Percentiles rank a stretch among this genome's conserved stretches.
Evolutionary conservation across 2,113 vertebrate species (phyloP).

Genomic region (Gulo gulo): DNA sequence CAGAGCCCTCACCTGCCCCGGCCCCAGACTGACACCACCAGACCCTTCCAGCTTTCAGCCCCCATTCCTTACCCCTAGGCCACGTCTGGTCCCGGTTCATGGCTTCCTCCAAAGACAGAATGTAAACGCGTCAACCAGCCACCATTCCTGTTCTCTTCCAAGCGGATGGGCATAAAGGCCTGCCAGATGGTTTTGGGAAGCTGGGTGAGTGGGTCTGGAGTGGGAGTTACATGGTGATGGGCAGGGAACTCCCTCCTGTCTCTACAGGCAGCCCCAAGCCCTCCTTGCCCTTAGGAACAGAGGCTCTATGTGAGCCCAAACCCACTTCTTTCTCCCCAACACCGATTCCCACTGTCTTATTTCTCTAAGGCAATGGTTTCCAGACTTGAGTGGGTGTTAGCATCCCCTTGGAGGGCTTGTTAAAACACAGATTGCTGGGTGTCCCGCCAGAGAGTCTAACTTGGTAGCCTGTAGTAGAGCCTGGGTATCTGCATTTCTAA

Average conservation of each 20-base stretch:
- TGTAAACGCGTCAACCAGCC: constrained; percentile 17
- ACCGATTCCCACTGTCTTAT: not conserved
- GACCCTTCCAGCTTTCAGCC: not conserved
- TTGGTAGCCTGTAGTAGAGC: not conserved
- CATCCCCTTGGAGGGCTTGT: not conserved
- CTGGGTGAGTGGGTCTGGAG: constrained; percentile 68
- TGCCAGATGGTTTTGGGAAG: constrained; percentile 62
- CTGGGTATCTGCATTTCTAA: not conserved
- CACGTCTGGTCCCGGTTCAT: constrained; percentile 74
- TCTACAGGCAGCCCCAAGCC: not conserved
- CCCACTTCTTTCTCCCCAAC: not conserved
- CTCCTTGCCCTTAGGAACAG: not conserved
- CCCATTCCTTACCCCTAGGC: constrained; percentile 55
- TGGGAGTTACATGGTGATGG: not conserved
- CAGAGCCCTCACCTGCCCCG: not conserved
- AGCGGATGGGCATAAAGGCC: constrained; percentile 62
- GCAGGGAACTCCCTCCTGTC: not conserved
- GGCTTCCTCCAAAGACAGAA: constrained; percentile 48
- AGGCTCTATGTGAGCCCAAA: not conserved
- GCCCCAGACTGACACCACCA: not conserved
- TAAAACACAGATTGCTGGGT: not conserved
- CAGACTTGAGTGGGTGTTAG: not conserved
- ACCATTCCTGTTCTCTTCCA: constrained; percentile 81
- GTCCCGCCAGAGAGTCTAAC: not conserved
- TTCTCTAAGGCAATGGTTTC: not conserved